Evolutionary conservation across 1,140 invertebrate genomes (phyloP).

Genomic region (Lerema accius): DNA sequence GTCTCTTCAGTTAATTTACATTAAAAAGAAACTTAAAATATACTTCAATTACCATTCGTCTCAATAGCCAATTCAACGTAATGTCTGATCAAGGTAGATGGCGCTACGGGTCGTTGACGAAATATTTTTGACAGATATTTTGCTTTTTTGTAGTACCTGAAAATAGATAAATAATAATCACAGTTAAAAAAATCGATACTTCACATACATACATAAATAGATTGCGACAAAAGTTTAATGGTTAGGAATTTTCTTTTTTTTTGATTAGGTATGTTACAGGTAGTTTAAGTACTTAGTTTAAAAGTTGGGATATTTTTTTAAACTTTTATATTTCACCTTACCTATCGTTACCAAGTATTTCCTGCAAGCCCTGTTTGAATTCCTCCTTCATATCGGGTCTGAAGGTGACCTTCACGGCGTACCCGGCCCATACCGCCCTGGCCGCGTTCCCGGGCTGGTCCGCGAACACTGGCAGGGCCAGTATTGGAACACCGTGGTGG

Average conservation of each 20-base stretch:
- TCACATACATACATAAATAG: too few relatives aligned
- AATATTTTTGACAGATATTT: conserved; percentile 46
- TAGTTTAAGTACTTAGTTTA: too few relatives aligned
- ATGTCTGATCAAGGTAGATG: conserved; percentile 41
- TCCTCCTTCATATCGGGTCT: conserved; percentile 34
- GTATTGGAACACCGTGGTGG: conserved; percentile 83
- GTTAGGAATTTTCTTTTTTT: too few relatives aligned
- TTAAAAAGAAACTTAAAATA: too few relatives aligned
- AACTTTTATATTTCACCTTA: too few relatives aligned
- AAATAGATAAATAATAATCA: conserved; percentile 26
- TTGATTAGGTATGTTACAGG: too few relatives aligned
- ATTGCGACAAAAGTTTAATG: too few relatives aligned
- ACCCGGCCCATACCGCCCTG: conserved; percentile 31
- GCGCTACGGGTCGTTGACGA: conserved; percentile 35
- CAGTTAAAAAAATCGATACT: too few relatives aligned
- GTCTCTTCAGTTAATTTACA: too few relatives aligned
- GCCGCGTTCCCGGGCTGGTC: conserved; percentile 75
- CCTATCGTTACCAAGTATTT: conserved; percentile 48
- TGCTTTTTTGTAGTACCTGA: conserved; percentile 45
- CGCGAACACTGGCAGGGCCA: conserved; percentile 84
- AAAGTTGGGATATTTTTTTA: too few relatives aligned
- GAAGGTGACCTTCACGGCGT: conserved; percentile 40
- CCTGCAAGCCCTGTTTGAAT: conserved; percentile 34
- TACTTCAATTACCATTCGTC: conserved; percentile 40
- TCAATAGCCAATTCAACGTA: conserved; percentile 50